Evolutionary conservation across 35 echinoderm and acorn worm genomes (phyloP), one percentile per base, ranked within the genome.

Genomic region (Stichopus chloronotus): DNA sequence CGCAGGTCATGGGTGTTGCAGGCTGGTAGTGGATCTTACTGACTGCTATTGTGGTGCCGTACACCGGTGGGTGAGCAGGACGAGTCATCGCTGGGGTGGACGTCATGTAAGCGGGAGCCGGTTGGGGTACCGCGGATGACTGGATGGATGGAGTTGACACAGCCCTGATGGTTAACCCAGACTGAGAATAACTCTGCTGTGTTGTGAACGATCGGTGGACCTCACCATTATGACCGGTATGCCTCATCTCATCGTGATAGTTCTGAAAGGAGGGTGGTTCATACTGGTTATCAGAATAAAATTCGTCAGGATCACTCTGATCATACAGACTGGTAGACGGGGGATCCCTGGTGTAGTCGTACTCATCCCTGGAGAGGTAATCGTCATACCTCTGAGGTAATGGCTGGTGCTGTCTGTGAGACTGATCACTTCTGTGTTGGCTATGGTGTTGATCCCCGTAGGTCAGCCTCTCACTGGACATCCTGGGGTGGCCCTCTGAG

Each of bases 11-110:
- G 53, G 95, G 94, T 22, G 88, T 92, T 19, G 92, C 95, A 9
- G 97, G 97, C 65, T 95, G 94, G 72, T 99, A 99, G 59, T 96
- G 95, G 55, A 93, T 90, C 65, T 99, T 99, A 84, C 95, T 99
- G 80, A 96, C 95, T 16, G 95, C 97, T 87, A 96, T 96, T 30
- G 88, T 94, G 72, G 95, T 95, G 19, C 95, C 95, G 87, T 94
- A 96, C 10, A 95, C 85, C 14, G 93, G 96, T 25, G 94, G 95
- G 12, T 91, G 88, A 8, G 80, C 76, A 1, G 97, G 92, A 21
- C 94, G 91, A 14, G 96, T 59, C 56, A 93, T 58, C 58, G 86
- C 89, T 88, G 97, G 88, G n/a, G 95, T 90, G 5, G 97, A 94
- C 4, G 97, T 99, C 60, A 91, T 94, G 81, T 96, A 99, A 57